A percentile compares a stretch with the other conserved stretches of the same genome.
Conservation (phyloP, 2,888 invertebrate species). For the Clanis bilineata region DNA sequence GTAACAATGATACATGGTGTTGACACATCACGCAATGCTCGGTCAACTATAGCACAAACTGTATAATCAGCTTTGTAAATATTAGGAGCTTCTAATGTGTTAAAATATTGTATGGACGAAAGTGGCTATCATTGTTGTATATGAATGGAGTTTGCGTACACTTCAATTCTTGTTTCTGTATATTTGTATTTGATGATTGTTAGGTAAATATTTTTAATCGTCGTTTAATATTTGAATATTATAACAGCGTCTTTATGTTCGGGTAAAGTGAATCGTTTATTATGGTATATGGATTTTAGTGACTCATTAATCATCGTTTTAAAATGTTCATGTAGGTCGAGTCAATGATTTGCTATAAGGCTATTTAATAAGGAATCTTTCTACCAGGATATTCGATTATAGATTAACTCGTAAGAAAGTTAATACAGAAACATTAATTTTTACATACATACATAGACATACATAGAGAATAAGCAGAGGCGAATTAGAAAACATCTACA, state of each 20-base stretch:
- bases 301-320: no score
- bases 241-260: background rate
- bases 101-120: constrained; percentile 7
- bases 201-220: background rate
- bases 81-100: constrained; percentile 9
- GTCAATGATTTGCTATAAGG: no score
- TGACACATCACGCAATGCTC: constrained; percentile 15
- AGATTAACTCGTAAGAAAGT: no score
- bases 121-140: constrained; percentile 7
- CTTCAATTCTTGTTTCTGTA: background rate
- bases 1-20: constrained; percentile 11
- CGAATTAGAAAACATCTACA: no score
- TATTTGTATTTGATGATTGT: background rate
- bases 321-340: no score
- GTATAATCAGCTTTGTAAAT: constrained; percentile 12
- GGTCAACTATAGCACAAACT: constrained; percentile 6
- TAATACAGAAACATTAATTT: no score
- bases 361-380: no score
- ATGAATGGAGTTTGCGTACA: background rate
- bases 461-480: no score
- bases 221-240: background rate
- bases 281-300: background rate
- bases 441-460: no score
- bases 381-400: no score
- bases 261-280: no score